Base-by-base conservation (phyloP, 2,888 invertebrate species). In the Caenorhabditis japonica region DNA sequence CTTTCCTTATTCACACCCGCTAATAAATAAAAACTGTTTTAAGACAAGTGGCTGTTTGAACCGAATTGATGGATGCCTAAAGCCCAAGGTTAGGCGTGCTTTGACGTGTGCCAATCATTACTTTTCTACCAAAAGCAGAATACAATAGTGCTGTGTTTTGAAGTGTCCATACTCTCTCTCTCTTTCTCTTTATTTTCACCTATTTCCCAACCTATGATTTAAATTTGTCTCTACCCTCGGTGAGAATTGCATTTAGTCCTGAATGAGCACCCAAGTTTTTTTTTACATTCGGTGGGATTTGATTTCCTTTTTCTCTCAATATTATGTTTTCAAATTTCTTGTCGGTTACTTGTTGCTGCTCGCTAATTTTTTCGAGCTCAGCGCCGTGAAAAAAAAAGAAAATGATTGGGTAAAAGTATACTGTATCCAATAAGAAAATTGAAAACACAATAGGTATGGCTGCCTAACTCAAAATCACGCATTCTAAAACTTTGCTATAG, bases 71-170 rank as follows among this genome's bases (percentile, higher is more conserved):
- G 66, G 66, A 66, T 56, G 66, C 56, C 56, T 66, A 56, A 66
- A 56, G 21, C 66, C 44, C 49, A 66, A 72, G 72, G 72, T 72
- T 72, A 72, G 68, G 68, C 74, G 74, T 74, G 74, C 61, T 68
- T 73, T 74, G 68, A 68, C 25, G 68, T 74, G 68, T 74, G 68
- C 68, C 68, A 69, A 69, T 60, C 55, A 70, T 55, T 70, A 53
- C 53, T 55, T 43, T 56, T 56, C 43, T 43, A 47, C 55, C 61
- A 56, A 56, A 46, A 60, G 47, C 47, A 59, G 59, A 72, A 59
- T 46, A 59, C 46, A 59, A 69, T 60, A 72, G 64, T 73, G 73
- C 73, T 60, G 73, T 73, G 73, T 55, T 73, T 73, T 73, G 73
- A 66, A 49, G 73, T 73, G 73, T 55, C 60, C 73, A 66, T 62